Evolutionary conservation across 2,888 invertebrate genomes (phyloP).

Genomic region (Agrilus cyanescens): DNA sequence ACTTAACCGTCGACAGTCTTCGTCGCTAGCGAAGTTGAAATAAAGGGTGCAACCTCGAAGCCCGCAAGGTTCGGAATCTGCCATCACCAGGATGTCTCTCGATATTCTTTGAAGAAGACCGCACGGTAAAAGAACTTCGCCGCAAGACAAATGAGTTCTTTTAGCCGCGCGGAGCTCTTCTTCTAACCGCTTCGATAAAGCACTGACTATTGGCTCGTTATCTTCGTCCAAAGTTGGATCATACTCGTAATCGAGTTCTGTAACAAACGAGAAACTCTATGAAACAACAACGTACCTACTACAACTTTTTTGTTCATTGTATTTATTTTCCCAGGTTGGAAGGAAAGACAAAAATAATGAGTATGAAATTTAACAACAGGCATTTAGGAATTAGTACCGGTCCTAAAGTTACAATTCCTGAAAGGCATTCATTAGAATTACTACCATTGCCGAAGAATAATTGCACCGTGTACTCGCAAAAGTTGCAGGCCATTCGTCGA

Average conservation of each 20-base stretch:
- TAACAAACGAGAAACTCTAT: constrained; percentile 10
- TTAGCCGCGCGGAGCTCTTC: constrained; percentile 70
- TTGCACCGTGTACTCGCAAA: too few species aligned
- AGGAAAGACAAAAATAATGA: too few species aligned
- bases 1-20: constrained; percentile 55
- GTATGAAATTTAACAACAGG: too few species aligned
- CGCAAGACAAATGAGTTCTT: constrained; percentile 66
- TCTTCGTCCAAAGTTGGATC: constrained; percentile 27
- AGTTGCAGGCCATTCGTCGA: too few species aligned
- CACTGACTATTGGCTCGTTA: constrained; percentile 41
- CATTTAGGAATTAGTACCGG: too few species aligned
- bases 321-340: too few species aligned
- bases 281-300: neutral
- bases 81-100: constrained; percentile 66
- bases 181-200: constrained; percentile 66
- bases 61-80: constrained; percentile 84
- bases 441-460: too few species aligned
- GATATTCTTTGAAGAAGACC: constrained; percentile 71
- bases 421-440: too few species aligned
- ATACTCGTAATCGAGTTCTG: constrained; percentile 32
- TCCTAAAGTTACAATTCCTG: too few species aligned
- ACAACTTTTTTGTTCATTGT: neutral
- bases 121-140: constrained; percentile 76
- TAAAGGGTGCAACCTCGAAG: constrained; percentile 74
- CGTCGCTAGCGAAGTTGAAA: constrained; percentile 66